These are phyloP conservation scores for Tiliqua scincoides DNA, from an alignment of 2,113 vertebrate species.

Conservation along the genomic window DNA sequence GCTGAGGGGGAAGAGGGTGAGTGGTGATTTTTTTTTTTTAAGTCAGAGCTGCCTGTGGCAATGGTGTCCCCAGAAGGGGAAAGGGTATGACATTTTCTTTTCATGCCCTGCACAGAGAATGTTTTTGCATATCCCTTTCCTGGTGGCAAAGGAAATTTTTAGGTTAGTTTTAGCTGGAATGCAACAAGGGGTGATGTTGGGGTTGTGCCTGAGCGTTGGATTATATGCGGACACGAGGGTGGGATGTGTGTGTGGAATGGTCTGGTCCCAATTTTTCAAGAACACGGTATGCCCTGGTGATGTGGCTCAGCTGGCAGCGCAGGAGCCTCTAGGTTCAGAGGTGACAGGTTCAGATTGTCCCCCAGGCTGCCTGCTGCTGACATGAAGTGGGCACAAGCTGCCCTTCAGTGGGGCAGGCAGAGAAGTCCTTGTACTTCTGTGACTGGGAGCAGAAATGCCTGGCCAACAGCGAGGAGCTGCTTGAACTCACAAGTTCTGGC, in stretches of 20 bases:
- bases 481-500: not conserved
- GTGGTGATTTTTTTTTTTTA: too few species aligned
- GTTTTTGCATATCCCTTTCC: not conserved
- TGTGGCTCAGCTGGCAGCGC: conserved; percentile 15
- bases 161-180: not conserved
- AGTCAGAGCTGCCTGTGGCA: not conserved
- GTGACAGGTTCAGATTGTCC: conserved; percentile 9
- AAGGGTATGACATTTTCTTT: not conserved
- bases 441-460: not conserved
- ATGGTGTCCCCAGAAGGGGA: not conserved
- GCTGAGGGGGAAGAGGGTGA: not conserved
- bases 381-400: not conserved
- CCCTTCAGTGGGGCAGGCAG: not conserved
- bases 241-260: not conserved
- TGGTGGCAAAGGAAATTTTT: not conserved
- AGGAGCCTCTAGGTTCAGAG: not conserved
- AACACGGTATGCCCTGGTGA: not conserved
- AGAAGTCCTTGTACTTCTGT: not conserved
- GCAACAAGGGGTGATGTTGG: not conserved
- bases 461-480: not conserved
- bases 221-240: not conserved
- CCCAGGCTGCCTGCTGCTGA: not conserved
- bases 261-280: not conserved
- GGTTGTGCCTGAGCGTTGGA: not conserved
- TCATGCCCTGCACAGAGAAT: not conserved